phyloP scores from a whole-genome alignment of 2,888 invertebrate genomes.

The Adelognathus sp. region DNA sequence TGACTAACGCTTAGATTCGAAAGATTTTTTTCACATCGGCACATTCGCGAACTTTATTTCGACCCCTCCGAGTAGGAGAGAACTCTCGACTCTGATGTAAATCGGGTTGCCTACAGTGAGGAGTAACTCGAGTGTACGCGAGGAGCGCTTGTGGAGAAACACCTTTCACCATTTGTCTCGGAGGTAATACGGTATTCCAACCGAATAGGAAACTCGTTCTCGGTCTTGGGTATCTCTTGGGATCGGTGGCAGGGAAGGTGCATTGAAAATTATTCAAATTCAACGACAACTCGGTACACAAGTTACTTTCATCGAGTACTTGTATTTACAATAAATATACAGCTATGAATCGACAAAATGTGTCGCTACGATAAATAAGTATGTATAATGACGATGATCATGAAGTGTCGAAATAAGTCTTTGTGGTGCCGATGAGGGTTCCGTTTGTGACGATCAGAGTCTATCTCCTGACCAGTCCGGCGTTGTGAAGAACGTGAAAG shows the following conservation, averaged over 20 bases:
- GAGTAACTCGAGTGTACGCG: conserved; percentile 11
- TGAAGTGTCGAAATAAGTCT: background rate
- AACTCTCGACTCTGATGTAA: conserved; percentile 35
- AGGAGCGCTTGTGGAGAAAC: conserved; percentile 12
- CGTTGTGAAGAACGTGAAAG: conserved; percentile 88
- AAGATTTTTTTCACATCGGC: background rate
- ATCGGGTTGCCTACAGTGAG: conserved; percentile 45
- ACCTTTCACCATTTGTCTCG: conserved; percentile 47
- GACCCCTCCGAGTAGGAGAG: conserved; percentile 27
- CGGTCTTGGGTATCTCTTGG: conserved; percentile 2
- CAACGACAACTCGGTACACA: background rate
- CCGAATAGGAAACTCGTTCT: conserved; percentile 27
- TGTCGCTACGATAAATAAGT: conserved; percentile 14
- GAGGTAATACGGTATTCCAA: conserved; percentile 53
- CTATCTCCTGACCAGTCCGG: conserved; percentile 82
- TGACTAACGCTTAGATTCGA: no score
- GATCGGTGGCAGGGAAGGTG: background rate
- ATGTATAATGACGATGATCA: conserved; percentile 9
- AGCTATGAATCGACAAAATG: background rate
- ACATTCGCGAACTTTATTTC: conserved; percentile 35
- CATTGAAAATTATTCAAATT: conserved; percentile 54
- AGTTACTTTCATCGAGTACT: background rate
- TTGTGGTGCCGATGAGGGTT: background rate
- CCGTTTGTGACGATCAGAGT: background rate
- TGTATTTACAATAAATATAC: conserved; percentile 38